Percentiles rank a stretch among this genome's conserved stretches.
phyloP scores from a whole-genome alignment of 23 tunicate species.

The Styela clava region DNA sequence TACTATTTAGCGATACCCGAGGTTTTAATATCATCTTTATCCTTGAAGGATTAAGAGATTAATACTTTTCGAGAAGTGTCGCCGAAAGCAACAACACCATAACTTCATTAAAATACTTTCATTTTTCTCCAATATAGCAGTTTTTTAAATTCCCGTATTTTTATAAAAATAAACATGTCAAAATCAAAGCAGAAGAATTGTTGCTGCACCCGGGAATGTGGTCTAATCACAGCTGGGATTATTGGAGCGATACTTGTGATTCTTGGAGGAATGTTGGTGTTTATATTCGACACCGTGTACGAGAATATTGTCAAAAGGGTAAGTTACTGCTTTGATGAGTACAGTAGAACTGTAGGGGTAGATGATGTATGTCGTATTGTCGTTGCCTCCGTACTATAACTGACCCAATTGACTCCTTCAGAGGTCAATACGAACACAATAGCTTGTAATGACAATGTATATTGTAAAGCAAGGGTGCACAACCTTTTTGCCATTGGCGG shows the following conservation, averaged over 20 bases:
- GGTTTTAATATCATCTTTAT: too few relatives aligned
- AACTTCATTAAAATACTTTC: too few relatives aligned
- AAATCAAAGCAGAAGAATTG: not conserved
- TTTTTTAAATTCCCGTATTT: not conserved
- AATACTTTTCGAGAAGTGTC: too few relatives aligned
- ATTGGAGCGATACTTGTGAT: slow-evolving; percentile 69
- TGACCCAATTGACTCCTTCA: not conserved
- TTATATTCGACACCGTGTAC: slow-evolving; percentile 44
- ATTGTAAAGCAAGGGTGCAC: too few relatives aligned
- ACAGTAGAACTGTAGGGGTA: not conserved
- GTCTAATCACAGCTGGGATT: slow-evolving; percentile 36
- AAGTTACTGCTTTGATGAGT: too few relatives aligned
- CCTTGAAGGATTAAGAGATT: too few relatives aligned
- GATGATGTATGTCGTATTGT: not conserved
- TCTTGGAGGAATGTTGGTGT: slow-evolving; percentile 60
- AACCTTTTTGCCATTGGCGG: too few relatives aligned
- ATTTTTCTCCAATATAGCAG: too few relatives aligned
- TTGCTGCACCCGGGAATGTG: slow-evolving; percentile 58
- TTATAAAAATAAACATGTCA: not conserved
- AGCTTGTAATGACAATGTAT: too few relatives aligned
- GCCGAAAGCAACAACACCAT: too few relatives aligned
- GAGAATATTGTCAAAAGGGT: slow-evolving; percentile 53
- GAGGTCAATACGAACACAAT: not conserved
- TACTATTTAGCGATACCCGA: too few relatives aligned
- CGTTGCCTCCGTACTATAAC: not conserved